Evolutionary conservation across 2,888 invertebrate genomes (phyloP).

Genomic region (Sepiola atlantica): DNA sequence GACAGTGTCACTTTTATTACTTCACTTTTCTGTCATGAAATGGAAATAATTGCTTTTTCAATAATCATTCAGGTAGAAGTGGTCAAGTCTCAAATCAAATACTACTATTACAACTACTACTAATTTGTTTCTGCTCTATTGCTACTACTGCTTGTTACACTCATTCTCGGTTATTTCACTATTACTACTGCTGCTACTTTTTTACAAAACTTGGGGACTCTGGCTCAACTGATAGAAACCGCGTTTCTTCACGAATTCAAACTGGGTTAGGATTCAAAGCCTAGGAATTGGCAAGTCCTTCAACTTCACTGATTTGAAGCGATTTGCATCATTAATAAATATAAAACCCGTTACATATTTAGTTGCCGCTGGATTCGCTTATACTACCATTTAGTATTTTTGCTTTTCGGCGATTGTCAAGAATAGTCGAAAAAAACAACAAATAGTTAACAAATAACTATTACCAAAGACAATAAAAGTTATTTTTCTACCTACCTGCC

Average conservation of each 20-base stretch:
- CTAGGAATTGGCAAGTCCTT: not conserved
- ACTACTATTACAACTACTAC: not conserved
- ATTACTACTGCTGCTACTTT: not conserved
- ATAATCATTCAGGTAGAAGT: not conserved
- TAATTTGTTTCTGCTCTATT: not conserved
- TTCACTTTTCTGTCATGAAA: not conserved
- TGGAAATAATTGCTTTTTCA: not conserved
- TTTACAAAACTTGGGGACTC: not conserved
- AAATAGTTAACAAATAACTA: no score
- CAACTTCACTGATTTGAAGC: not conserved
- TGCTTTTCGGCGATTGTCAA: no score
- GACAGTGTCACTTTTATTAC: no score
- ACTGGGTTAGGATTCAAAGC: conserved; percentile 22
- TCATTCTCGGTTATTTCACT: not conserved
- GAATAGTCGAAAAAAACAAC: no score
- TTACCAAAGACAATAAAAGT: no score
- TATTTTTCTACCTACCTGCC: no score
- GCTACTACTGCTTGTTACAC: not conserved
- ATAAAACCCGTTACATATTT: no score
- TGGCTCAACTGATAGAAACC: conserved; percentile 18
- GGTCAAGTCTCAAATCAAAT: not conserved
- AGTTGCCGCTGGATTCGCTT: no score
- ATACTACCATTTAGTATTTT: no score
- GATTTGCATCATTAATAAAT: not conserved
- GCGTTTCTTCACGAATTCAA: not conserved